Conservation (phyloP, 2,797 vertebrate genomes). For the Paedocypris micromegethes region DNA sequence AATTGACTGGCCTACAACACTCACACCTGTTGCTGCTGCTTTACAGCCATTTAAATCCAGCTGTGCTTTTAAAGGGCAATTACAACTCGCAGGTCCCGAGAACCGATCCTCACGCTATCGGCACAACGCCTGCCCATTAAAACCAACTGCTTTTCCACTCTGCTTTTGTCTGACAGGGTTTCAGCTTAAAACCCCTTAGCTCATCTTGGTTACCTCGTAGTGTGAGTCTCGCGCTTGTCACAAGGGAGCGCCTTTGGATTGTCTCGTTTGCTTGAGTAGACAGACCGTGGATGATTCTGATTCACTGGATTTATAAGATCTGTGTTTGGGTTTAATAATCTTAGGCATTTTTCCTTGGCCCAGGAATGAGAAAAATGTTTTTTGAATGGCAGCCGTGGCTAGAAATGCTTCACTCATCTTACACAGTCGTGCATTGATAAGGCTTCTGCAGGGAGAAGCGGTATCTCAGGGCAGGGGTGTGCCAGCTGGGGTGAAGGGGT, state of each 20-base stretch:
- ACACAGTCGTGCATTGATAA: background rate
- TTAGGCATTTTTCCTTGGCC: background rate
- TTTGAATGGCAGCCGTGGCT: background rate
- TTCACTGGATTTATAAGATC: background rate
- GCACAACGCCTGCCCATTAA: constrained; percentile 56
- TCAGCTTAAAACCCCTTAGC: background rate
- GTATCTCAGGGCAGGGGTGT: constrained; percentile 16
- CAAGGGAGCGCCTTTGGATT: constrained; percentile 42
- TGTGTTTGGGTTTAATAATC: constrained; percentile 4
- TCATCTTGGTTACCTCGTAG: background rate
- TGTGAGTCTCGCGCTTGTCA: constrained; percentile 16
- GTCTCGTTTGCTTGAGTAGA: constrained; percentile 4
- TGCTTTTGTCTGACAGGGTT: constrained; percentile 16
- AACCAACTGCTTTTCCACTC: constrained; percentile 24
- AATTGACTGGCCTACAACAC: constrained; percentile 28
- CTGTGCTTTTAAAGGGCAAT: constrained; percentile 61
- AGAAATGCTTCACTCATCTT: background rate
- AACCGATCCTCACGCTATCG: constrained; percentile 53
- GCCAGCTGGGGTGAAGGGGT: constrained; percentile 16
- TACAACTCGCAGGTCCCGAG: constrained; percentile 60
- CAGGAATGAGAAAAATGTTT: background rate
- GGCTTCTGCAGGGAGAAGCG: constrained; percentile 1
- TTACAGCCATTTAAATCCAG: constrained; percentile 64
- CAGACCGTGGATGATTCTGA: background rate
- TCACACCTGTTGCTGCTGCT: constrained; percentile 52